Conservation (phyloP, 2,888 invertebrate species). For the Drosophila austrosaltans region DNA sequence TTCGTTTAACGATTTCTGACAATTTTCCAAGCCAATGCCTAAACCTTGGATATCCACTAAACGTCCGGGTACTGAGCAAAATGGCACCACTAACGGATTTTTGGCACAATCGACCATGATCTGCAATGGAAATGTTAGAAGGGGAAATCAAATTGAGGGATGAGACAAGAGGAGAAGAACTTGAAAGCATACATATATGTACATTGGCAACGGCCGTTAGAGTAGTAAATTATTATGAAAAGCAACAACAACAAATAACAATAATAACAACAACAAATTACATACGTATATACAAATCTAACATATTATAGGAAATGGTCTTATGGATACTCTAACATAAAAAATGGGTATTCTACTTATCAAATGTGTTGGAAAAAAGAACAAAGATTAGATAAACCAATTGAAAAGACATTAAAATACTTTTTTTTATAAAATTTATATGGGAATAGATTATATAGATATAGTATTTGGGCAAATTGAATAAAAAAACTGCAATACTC, state of each 20-base stretch:
- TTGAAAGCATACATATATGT: neutral
- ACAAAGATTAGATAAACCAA: neutral
- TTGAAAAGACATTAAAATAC: neutral
- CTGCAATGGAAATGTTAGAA: constrained; percentile 82
- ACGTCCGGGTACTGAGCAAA: constrained; percentile 90
- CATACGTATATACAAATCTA: constrained; percentile 44
- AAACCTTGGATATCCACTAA: constrained; percentile 90
- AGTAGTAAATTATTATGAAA: constrained; percentile 70
- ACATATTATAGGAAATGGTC: constrained; percentile 37
- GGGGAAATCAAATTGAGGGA: constrained; percentile 24
- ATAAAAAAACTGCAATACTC: neutral
- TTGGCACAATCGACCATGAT: constrained; percentile 94
- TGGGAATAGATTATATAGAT: too few relatives aligned
- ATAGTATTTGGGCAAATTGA: constrained; percentile 5
- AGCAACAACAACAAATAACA: constrained; percentile 50
- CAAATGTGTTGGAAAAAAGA: neutral
- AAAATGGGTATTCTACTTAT: neutral
- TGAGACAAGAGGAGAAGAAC: neutral
- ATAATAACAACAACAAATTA: constrained; percentile 43
- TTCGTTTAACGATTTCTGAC: constrained; percentile 95
- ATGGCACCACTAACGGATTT: constrained; percentile 90
- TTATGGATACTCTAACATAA: constrained; percentile 16
- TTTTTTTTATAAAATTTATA: neutral
- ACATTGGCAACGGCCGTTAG: constrained; percentile 48
- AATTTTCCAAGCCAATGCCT: constrained; percentile 91